Base-by-base conservation (phyloP, 2,888 invertebrate genomes). In the Helicoverpa assulta region DNA sequence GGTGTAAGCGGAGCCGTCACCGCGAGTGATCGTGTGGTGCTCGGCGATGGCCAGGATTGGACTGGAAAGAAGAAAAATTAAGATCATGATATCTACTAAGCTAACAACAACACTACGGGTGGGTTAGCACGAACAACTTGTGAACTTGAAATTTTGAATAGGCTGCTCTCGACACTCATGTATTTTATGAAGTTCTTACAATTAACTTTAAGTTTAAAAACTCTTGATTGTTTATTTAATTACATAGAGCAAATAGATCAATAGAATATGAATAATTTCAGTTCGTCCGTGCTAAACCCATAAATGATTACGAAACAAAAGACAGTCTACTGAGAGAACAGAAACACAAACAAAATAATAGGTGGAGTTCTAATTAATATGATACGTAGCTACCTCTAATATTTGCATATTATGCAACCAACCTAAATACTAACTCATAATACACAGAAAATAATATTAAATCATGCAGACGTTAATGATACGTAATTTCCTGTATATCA, bases 21-120 rank as follows among this genome's bases (percentile, higher is more conserved):
- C 94, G 92, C 97, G 97, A 74, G 96, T 96, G 75, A 96, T 96
- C 73, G 96, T 96, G 87, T 96, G 96, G 90, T 98, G 97, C 91
- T 98, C 97, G 29, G 98, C 97, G 85, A 97, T 97, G 88, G 96
- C 97, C 91, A 97, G 96, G 93, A 98, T 97, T 81, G 98, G 98
- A 94, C 98, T 98, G 97, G 85, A 97, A 97, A 95, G 81, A 96
- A 94, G 93, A 92, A 90, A 89, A 80, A 84, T 63, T 70, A 71
- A 33, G 70, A 66, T 83, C 67, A 77, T 70, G 62, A 77, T 59
- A 72, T 73, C 68, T 81, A 78, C 73, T 64, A 78, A 76, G 75
- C 76, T 67, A 76, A 65, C 29, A 66, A 65, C 12, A 58, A 66
- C 52, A 56, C 67, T 81, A 80, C 75, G 60, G 33, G 12, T 37